Conservation (phyloP, 2,113 vertebrate species). For the Archocentrus centrarchus region DNA sequence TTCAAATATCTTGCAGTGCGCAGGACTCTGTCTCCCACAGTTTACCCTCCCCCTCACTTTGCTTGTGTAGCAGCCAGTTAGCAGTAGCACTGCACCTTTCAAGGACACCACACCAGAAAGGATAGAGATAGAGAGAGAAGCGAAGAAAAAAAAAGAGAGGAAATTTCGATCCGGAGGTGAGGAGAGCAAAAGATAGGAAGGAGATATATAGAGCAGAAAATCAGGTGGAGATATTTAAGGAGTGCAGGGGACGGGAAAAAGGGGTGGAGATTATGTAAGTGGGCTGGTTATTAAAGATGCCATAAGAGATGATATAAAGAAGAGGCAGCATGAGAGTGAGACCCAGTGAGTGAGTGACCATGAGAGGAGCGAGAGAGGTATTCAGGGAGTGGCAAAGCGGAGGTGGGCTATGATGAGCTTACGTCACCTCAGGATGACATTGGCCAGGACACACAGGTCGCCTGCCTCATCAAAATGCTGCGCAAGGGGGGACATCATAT, state of each 20-base stretch:
- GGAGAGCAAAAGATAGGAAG: slow-evolving; percentile 8
- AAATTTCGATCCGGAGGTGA: slow-evolving; percentile 20
- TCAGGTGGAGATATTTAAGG: slow-evolving; percentile 26
- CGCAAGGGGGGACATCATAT: slow-evolving; percentile 75
- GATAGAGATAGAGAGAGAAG: slow-evolving; percentile 21
- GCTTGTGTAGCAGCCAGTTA: slow-evolving; percentile 64
- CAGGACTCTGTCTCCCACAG: slow-evolving; percentile 58
- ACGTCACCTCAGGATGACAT: slow-evolving; percentile 82
- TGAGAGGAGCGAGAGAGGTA: slow-evolving; percentile 24
- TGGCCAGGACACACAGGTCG: slow-evolving; percentile 79
- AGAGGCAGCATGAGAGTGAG: slow-evolving; percentile 43
- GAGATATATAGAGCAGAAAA: slow-evolving; percentile 12
- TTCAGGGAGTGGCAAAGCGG: too few species aligned
- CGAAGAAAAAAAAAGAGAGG: background rate
- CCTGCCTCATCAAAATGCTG: slow-evolving; percentile 81
- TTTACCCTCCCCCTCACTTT: slow-evolving; percentile 56
- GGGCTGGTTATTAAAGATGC: slow-evolving; percentile 21
- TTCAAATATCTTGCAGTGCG: slow-evolving; percentile 45
- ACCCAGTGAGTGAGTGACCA: slow-evolving; percentile 53
- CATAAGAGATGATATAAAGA: slow-evolving; percentile 16
- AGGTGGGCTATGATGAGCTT: slow-evolving; percentile 63
- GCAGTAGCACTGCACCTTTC: slow-evolving; percentile 69
- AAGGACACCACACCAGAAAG: slow-evolving; percentile 73
- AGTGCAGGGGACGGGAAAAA: slow-evolving; percentile 1
- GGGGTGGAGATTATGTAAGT: slow-evolving; percentile 26